Percentiles rank a stretch among this genome's conserved stretches.
Conservation (phyloP, 2,888 invertebrate species). For the Kryphioiulus occultus region DNA sequence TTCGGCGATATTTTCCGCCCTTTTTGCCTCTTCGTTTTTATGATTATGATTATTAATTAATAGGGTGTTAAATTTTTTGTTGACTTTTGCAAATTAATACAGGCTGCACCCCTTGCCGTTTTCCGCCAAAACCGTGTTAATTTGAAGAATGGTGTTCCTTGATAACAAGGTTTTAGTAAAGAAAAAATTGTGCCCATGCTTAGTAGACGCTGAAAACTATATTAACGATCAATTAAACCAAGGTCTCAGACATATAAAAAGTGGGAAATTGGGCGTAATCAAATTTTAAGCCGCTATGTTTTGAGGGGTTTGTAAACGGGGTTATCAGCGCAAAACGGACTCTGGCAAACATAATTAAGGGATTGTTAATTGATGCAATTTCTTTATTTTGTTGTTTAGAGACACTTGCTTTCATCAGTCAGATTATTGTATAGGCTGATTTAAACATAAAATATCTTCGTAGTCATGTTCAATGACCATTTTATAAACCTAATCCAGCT, state of each 20-base stretch:
- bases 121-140: background rate
- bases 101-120: background rate
- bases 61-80: background rate
- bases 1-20: background rate
- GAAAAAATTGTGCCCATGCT: background rate
- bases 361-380: no score
- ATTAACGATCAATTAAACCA: slow-evolving; percentile 14
- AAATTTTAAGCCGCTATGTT: background rate
- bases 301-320: background rate
- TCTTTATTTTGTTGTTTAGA: no score
- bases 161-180: background rate
- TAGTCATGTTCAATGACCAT: no score
- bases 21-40: background rate
- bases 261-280: background rate
- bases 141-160: background rate
- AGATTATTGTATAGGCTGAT: no score
- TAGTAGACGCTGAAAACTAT: background rate
- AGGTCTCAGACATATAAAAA: background rate
- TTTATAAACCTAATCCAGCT: no score
- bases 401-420: no score
- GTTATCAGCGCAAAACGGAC: slow-evolving; percentile 31
- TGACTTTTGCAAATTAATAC: background rate
- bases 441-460: no score
- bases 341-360: background rate
- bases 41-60: background rate